Evolutionary conservation across 2,797 vertebrate genomes (phyloP).

Genomic region (Lepilemur ruficaudatus): DNA sequence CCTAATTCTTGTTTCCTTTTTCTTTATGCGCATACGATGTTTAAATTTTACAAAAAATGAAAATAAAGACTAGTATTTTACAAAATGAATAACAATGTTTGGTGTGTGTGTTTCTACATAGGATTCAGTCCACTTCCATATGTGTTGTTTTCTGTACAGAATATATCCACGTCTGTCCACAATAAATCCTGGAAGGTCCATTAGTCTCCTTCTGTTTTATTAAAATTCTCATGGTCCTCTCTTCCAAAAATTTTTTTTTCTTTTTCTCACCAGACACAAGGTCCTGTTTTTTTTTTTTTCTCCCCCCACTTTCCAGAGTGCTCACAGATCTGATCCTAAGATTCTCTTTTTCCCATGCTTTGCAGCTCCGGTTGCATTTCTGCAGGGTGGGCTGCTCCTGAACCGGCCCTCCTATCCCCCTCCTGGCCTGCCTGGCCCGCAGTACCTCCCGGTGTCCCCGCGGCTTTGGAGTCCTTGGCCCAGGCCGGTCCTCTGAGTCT

Average conservation of each 20-base stretch:
- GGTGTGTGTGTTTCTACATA: constrained; percentile 92
- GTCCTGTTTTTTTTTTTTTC: constrained; percentile 73
- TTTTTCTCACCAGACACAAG: constrained; percentile 77
- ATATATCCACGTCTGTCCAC: constrained; percentile 94
- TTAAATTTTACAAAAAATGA: constrained; percentile 95
- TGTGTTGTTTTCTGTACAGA: constrained; percentile 93
- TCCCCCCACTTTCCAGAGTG: constrained; percentile 48
- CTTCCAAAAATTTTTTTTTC: constrained; percentile 67
- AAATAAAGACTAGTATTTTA: constrained; percentile 99
- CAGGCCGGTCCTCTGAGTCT: constrained; percentile 72
- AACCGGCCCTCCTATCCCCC: constrained; percentile 51
- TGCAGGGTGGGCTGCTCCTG: constrained; percentile 74
- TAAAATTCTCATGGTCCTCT: constrained; percentile 85
- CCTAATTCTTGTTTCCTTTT: constrained; percentile 96
- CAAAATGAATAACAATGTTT: constrained; percentile 98
- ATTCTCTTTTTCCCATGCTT: constrained; percentile 69
- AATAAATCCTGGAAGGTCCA: constrained; percentile 90
- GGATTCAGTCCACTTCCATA: constrained; percentile 89
- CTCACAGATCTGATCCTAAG: constrained; percentile 80
- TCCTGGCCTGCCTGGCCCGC: constrained; percentile 49
- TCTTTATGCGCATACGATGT: constrained; percentile 98
- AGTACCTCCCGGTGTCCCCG: constrained; percentile 49
- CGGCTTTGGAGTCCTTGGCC: constrained; percentile 67
- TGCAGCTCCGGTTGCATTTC: constrained; percentile 54
- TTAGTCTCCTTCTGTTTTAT: constrained; percentile 84